Evolutionary conservation across 1,140 invertebrate genomes (phyloP).

Genomic region (Liolophura sinensis): DNA sequence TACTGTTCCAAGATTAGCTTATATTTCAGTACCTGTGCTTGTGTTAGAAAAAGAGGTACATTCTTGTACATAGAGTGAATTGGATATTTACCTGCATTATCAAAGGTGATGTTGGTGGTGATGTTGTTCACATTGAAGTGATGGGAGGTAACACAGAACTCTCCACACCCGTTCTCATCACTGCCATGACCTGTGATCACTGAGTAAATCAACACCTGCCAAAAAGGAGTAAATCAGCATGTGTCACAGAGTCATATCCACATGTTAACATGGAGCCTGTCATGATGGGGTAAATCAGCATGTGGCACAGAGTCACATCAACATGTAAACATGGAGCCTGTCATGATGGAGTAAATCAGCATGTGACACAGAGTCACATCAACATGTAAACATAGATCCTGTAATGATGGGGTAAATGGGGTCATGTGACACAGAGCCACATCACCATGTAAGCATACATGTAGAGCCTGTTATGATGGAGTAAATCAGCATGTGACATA

Average conservation of each 20-base stretch:
- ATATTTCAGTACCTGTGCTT: too few relatives aligned
- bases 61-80: too few relatives aligned
- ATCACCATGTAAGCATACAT: too few relatives aligned
- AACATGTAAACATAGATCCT: not conserved
- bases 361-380: not conserved
- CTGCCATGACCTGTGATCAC: conserved; percentile 46
- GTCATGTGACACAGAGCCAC: too few relatives aligned
- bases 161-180: conserved; percentile 44
- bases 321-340: not conserved
- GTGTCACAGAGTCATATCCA: too few relatives aligned
- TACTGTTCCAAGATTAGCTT: too few relatives aligned
- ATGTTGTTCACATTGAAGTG: conserved; percentile 32
- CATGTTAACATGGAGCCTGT: not conserved
- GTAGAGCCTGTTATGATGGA: not conserved
- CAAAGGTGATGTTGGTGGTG: conserved; percentile 29
- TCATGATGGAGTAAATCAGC: not conserved
- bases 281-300: not conserved
- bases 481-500: too few relatives aligned
- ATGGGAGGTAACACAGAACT: conserved; percentile 44
- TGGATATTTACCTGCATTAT: conserved; percentile 26
- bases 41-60: too few relatives aligned
- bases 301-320: not conserved
- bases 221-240: conserved; percentile 5
- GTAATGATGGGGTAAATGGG: too few relatives aligned
- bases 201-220: conserved; percentile 29